A percentile compares a stretch with the other conserved stretches of the same genome.
phyloP scores from a whole-genome alignment of 2,113 vertebrate species.

The Phocoena sinus region DNA sequence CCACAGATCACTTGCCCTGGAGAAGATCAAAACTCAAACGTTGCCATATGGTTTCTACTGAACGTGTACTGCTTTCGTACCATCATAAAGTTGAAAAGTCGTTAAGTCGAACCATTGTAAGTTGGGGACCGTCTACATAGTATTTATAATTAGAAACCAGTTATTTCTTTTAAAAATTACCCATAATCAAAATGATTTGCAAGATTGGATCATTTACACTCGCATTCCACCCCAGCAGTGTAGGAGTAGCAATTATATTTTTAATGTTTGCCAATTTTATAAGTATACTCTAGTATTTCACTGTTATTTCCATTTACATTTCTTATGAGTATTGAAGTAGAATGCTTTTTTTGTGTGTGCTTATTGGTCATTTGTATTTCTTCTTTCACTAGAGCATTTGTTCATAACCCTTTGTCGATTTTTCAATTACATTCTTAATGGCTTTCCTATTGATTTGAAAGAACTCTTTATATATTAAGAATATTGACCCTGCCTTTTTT shows the following conservation, averaged over 20 bases:
- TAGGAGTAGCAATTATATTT: not conserved
- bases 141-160: not conserved
- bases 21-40: not conserved
- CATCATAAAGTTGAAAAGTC: not conserved
- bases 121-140: not conserved
- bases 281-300: not conserved
- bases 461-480: conserved; percentile 66
- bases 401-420: conserved; percentile 22
- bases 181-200: conserved; percentile 20
- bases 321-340: conserved; percentile 40
- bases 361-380: conserved; percentile 47
- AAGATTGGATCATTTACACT: not conserved
- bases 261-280: conserved; percentile 28
- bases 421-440: conserved; percentile 61
- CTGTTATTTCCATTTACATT: conserved; percentile 30
- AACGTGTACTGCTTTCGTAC: not conserved
- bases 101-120: not conserved
- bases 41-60: not conserved
- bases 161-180: conserved; percentile 4
- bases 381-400: conserved; percentile 11
- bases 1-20: not conserved
- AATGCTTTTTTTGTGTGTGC: not conserved
- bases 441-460: conserved; percentile 64
- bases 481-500: conserved; percentile 44
- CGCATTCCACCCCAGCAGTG: not conserved